phyloP scores from a whole-genome alignment of 2,888 invertebrate species.

The Gortyna flavago region DNA sequence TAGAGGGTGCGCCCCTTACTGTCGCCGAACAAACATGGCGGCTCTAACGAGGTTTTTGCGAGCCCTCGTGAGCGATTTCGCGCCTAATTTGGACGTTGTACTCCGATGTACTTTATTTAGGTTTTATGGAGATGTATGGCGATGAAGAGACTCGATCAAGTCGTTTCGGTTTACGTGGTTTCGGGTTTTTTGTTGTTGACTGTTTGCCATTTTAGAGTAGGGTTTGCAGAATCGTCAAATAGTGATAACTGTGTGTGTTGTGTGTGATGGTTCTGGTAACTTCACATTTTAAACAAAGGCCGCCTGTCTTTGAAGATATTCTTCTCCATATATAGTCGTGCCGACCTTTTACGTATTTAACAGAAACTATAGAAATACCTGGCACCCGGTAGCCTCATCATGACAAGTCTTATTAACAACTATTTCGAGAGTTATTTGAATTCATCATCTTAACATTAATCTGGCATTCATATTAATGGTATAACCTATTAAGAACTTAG shows the following conservation, averaged over 20 bases:
- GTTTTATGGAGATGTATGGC: slow-evolving; percentile 63
- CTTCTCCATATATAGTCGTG: no score
- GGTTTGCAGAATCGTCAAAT: slow-evolving; percentile 7
- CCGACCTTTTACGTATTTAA: not conserved
- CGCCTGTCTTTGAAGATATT: not conserved
- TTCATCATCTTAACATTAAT: not conserved
- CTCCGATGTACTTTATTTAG: slow-evolving; percentile 77
- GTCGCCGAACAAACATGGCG: slow-evolving; percentile 89
- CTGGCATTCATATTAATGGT: not conserved
- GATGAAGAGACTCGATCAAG: slow-evolving; percentile 37
- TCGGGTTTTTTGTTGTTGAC: slow-evolving; percentile 14
- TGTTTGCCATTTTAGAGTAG: slow-evolving; percentile 6
- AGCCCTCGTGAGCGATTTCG: slow-evolving; percentile 88
- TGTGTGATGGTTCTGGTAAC: not conserved
- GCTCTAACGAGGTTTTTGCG: slow-evolving; percentile 89
- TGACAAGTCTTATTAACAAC: not conserved
- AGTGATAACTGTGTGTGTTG: not conserved
- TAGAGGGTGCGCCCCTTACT: slow-evolving; percentile 88
- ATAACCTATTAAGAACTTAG: slow-evolving; percentile 14
- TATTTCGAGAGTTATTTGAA: not conserved
- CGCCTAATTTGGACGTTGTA: slow-evolving; percentile 87
- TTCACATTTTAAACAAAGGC: not conserved
- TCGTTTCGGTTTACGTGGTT: slow-evolving; percentile 43
- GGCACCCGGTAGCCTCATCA: no score
- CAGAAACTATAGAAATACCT: not conserved